Evolutionary conservation across 2,888 invertebrate species (phyloP), one percentile per base, ranked within the genome.

Genomic region (Linnaemya tessellans): DNA sequence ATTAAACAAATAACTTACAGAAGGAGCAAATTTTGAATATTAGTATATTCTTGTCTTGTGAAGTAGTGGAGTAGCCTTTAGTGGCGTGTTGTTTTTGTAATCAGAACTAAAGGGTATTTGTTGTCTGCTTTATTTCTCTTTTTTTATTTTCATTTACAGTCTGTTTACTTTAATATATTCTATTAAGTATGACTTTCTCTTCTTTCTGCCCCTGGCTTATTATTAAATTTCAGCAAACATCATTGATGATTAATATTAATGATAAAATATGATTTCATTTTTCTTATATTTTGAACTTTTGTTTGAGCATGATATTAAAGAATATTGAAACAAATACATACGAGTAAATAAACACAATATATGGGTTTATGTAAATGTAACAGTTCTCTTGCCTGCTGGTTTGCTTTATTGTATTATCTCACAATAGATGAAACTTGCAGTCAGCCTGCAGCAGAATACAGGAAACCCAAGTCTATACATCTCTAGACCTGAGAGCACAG

Each of bases 171-270:
- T 51, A n/a, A 51, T 41, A 22, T 41, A 5, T 41, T 41, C 20
- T 58, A 25, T 22, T 54, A 2, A 25, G 3, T n/a, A 8, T 25
- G 15, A 46, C 1, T 25, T 13, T 58, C n/a, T 4, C 1, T 7
- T 25, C 8, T 41, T 43, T n/a, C 11, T n/a, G 3, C n/a, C 11
- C 38, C 38, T 41, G 20, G 3, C 1, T 22, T 56, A 8, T 43
- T 71, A 43, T 68, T 54, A 38, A 54, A 38, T 71, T 71, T 58
- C 18, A 25, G 8, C 20, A 60, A 73, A 60, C 15, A 46, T 20
- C 43, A 38, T 46, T 20, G 46, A 58, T 25, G 43, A 56, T 58
- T 60, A 60, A 46, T 49, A 49, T 46, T 60, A 49, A 49, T 73
- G 35, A 60, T 20, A 43, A 73, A 49, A 30, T 18, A 4, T 18